These are phyloP conservation scores for Melinaea marsaeus DNA, from an alignment of 2,888 invertebrate genomes.

Conservation along the genomic window DNA sequence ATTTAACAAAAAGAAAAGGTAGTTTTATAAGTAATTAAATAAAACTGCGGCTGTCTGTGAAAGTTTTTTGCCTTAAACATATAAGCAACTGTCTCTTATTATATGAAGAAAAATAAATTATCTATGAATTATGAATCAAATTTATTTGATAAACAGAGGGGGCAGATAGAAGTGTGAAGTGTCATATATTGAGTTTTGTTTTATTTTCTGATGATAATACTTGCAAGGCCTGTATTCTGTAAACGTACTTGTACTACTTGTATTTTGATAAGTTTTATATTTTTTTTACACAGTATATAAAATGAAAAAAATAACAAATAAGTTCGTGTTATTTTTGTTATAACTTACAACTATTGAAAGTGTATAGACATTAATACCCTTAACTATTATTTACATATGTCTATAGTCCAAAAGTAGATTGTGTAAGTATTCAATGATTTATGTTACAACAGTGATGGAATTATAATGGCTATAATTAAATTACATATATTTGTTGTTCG, in stretches of 20 bases:
- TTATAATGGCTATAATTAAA: background rate
- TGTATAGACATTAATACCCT: background rate
- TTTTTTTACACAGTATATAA: background rate
- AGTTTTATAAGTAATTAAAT: too few relatives aligned
- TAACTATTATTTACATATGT: background rate
- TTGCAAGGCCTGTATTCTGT: too few relatives aligned
- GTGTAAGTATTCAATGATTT: background rate
- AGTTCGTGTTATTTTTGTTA: background rate
- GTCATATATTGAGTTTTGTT: background rate
- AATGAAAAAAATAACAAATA: background rate
- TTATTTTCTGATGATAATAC: conserved; percentile 1
- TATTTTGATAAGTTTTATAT: background rate
- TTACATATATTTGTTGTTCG: conserved; percentile 5
- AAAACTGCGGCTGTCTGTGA: too few relatives aligned
- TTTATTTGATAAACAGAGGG: conserved; percentile 2
- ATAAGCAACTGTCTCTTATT: too few relatives aligned
- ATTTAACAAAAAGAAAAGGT: too few relatives aligned
- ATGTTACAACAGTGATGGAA: too few relatives aligned
- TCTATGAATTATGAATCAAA: too few relatives aligned
- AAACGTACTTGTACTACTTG: too few relatives aligned
- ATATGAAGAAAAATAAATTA: too few relatives aligned
- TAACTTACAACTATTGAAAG: background rate
- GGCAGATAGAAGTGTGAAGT: background rate
- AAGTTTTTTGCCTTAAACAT: too few relatives aligned
- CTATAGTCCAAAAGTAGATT: background rate